phyloP scores from a whole-genome alignment of 1,140 invertebrate species.

The Drosophila melanica region DNA sequence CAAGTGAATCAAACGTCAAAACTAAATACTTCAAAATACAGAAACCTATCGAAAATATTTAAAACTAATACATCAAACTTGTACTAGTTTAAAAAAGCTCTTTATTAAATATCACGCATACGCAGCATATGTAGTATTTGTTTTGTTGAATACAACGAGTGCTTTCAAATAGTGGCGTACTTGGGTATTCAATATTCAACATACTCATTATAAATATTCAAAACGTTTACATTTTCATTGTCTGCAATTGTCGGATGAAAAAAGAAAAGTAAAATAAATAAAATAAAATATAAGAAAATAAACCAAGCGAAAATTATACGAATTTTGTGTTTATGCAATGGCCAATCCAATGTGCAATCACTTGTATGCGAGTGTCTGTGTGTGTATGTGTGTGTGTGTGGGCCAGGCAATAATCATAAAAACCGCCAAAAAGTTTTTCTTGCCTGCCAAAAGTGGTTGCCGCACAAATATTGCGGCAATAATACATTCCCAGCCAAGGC shows the following conservation, averaged over 20 bases:
- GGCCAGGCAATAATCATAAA: slow-evolving; percentile 76
- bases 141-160: slow-evolving; percentile 1
- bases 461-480: slow-evolving; percentile 67
- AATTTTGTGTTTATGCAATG: slow-evolving; percentile 66
- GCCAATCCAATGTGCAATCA: slow-evolving; percentile 74
- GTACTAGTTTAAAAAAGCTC: neutral
- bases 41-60: neutral
- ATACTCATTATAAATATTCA: slow-evolving; percentile 41
- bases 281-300: slow-evolving; percentile 29
- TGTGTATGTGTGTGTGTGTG: slow-evolving; percentile 13
- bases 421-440: slow-evolving; percentile 72
- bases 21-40: no score
- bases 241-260: slow-evolving; percentile 31
- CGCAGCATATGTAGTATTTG: slow-evolving; percentile 12
- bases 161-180: neutral
- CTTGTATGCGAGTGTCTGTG: slow-evolving; percentile 16
- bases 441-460: slow-evolving; percentile 48
- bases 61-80: neutral
- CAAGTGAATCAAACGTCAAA: neutral
- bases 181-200: slow-evolving; percentile 11
- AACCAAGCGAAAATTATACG: slow-evolving; percentile 52
- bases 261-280: slow-evolving; percentile 12
- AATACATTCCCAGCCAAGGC: slow-evolving; percentile 47
- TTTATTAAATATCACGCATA: slow-evolving; percentile 30
- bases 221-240: slow-evolving; percentile 52